Evolutionary conservation across 1,140 invertebrate species (phyloP), one percentile per base, ranked within the genome.

Genomic region (Drosophila takahashii): DNA sequence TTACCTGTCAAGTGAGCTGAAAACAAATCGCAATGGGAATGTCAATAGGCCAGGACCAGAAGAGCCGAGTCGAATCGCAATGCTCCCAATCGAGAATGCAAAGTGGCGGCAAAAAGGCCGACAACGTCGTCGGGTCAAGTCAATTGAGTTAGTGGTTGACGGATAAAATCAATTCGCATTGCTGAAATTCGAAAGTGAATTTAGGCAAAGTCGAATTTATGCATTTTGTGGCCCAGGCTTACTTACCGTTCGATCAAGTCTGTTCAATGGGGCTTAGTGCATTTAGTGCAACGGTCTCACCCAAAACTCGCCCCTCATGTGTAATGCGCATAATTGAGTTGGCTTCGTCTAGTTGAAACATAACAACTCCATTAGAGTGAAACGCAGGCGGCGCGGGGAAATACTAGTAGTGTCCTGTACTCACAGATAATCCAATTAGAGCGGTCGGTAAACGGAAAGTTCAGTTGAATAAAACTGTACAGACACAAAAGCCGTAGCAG

Each of bases 1-100:
- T 86, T 86, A 86, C 83, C 83, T 86, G 83, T 86, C 83, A 86
- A 86, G 75, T 89, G 83, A 83, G 84, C 80, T 87, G 81, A 87
- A 86, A 89, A 89, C 83, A 86, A 86, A 86, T 86, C 83, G 83
- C 84, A 86, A 64, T 76, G 83, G 83, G 83, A 78, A 86, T 86
- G 83, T 86, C 83, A 86, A 86, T 86, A 79, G 83, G 83, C 73
- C 83, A 86, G 64, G 42, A 71, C 50, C 65, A 71, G 67, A 58
- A 76, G 37, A 64, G 36, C 29, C 48, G 36, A 57, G 50, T 34
- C 48, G 47, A 72, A 41, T 52, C 59, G 45, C 54, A 65, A 75
- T 57, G 74, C 81, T 70, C 74, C 73, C 83, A 79, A 86, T 86
- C 41, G 70, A 87, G 75, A 86, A 87, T 87, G 83, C 83, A 86